Evolutionary conservation across 23 tunicate species (phyloP), one percentile per base, ranked within the genome.

Genomic region (Halocynthia aurantium): DNA sequence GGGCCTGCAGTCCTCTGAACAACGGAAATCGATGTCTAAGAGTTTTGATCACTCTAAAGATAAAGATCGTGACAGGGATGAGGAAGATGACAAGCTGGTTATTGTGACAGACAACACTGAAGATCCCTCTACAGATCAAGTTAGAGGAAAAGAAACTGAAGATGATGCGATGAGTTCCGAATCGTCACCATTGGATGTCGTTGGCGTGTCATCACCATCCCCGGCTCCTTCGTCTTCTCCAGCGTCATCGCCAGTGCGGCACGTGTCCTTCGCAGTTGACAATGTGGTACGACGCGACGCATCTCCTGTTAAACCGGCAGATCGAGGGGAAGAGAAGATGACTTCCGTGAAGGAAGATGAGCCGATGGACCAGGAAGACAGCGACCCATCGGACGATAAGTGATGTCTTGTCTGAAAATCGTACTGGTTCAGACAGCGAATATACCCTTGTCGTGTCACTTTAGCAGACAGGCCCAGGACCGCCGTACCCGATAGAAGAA

Each of bases 111-210:
- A 74, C 71, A 64, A 74, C 8, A 17, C 19, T 49, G 78, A 74
- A 13, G 78, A 74, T 20, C 15, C 31, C 50, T 5, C 17, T 8
- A 2, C 71, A 5, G 44, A 31, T 31, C 78, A 74, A 56, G 22
- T 13, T 54, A 62, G 78, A n/a, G 44, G 44, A 31, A 31, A 31
- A 31, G 44, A 31, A 0, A 31, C 44, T 4, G 44, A 31, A 31
- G 78, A 74, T 0, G 78, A 74, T 54, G 78, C 86, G 2, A 69
- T 84, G 55, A 84, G 88, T 53, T 65, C 72, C 10, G 78, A 77
- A 57, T 84, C 88, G 6, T 84, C 88, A 20, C 88, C 88, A 69
- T 71, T 84, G 44, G 88, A 84, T 61, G 88, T 84, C 69, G 88
- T 84, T 0, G 82, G 82, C n/a, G 57, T 81, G 11, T 77, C 88